phyloP scores from a whole-genome alignment of 2,888 invertebrate genomes.

The Nebria brevicollis region DNA sequence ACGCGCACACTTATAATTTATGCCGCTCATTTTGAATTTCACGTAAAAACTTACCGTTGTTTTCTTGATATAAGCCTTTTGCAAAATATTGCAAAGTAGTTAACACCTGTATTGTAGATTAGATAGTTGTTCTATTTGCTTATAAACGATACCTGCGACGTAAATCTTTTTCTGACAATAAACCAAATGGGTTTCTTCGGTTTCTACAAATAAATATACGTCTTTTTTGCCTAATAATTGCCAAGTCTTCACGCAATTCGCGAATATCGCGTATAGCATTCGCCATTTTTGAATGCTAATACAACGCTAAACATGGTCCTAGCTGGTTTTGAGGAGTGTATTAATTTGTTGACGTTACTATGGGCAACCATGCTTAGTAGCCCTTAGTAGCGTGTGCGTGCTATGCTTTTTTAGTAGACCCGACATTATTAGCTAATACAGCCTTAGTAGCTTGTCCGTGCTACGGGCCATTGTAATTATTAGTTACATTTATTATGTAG shows the following conservation, averaged over 20 bases:
- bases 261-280: conserved; percentile 2
- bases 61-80: conserved; percentile 8
- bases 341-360: too few species aligned
- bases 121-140: conserved; percentile 9
- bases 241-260: not conserved
- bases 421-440: too few species aligned
- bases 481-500: too few species aligned
- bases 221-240: conserved; percentile 25
- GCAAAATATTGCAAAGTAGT: not conserved
- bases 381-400: too few species aligned
- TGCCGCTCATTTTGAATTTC: too few species aligned
- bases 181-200: conserved; percentile 11
- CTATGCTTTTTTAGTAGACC: too few species aligned
- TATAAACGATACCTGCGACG: not conserved
- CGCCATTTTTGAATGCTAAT: conserved; percentile 20
- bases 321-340: not conserved
- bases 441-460: too few species aligned
- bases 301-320: conserved; percentile 11
- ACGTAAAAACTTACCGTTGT: too few species aligned
- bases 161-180: conserved; percentile 11
- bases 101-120: not conserved
- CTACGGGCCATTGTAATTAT: too few species aligned
- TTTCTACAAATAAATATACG: conserved; percentile 7
- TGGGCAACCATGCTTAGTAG: too few species aligned
- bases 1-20: too few species aligned